These are phyloP conservation scores for Cyphomyrmex costatus DNA, from an alignment of 1,140 invertebrate species.

Conservation along the genomic window DNA sequence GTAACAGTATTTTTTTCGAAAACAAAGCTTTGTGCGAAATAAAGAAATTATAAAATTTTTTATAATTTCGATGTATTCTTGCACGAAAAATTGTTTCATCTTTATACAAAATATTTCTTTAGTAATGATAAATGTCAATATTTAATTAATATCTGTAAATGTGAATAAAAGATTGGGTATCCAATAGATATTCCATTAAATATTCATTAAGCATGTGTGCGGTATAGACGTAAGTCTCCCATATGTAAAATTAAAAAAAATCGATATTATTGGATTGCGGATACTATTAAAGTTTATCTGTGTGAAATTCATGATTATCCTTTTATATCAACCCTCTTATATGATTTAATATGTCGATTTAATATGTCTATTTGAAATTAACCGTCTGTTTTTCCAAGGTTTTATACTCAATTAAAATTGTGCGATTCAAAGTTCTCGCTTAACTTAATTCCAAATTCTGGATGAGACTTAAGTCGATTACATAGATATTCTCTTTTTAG, in stretches of 20 bases:
- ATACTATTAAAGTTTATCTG: neutral
- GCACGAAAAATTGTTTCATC: neutral
- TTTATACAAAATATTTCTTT: neutral
- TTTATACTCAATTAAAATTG: slow-evolving; percentile 14
- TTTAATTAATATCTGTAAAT: slow-evolving; percentile 19
- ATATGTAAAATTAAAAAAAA: slow-evolving; percentile 35
- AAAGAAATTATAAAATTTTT: neutral
- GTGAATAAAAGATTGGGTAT: slow-evolving; percentile 26
- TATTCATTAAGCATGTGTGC: neutral
- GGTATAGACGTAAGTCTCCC: neutral
- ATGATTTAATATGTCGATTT: slow-evolving; percentile 46
- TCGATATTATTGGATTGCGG: slow-evolving; percentile 23
- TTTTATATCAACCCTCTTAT: neutral
- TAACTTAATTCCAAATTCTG: slow-evolving; percentile 14
- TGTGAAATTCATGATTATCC: slow-evolving; percentile 40
- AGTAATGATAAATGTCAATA: neutral
- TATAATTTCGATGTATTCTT: neutral
- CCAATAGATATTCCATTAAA: neutral
- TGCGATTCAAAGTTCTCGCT: slow-evolving; percentile 8
- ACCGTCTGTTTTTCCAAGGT: neutral
- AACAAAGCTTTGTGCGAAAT: neutral
- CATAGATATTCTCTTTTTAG: slow-evolving; percentile 22
- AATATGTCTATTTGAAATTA: slow-evolving; percentile 31
- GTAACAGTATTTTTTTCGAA: neutral
- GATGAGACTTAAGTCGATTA: neutral